These are phyloP conservation scores for Chymomyza procnemis DNA, from an alignment of 2,888 invertebrate species.

Conservation along the genomic window DNA sequence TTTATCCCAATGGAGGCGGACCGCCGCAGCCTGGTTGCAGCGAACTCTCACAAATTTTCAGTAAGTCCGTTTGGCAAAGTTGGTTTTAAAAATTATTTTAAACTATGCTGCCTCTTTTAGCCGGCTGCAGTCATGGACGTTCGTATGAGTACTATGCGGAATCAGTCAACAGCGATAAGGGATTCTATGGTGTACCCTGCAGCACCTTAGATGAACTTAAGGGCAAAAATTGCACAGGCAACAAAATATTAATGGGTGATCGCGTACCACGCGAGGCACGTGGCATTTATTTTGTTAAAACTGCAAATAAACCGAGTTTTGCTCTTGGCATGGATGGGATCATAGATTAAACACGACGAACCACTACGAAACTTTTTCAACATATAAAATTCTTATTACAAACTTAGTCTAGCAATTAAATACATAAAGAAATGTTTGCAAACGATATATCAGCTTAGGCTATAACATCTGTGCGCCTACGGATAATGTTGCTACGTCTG, in stretches of 20 bases:
- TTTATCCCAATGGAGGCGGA: constrained; percentile 86
- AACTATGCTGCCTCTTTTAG: constrained; percentile 63
- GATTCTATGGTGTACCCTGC: constrained; percentile 82
- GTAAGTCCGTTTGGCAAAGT: constrained; percentile 49
- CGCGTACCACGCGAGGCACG: constrained; percentile 73
- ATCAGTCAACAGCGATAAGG: constrained; percentile 81
- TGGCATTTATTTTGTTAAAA: constrained; percentile 83
- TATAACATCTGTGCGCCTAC: constrained; percentile 76
- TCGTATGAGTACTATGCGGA: constrained; percentile 83
- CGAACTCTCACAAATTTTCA: constrained; percentile 78
- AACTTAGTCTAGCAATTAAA: constrained; percentile 10
- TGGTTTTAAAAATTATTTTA: neutral
- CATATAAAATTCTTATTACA: constrained; percentile 1
- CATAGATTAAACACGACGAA: neutral
- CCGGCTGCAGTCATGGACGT: constrained; percentile 85
- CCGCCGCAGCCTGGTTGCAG: constrained; percentile 85
- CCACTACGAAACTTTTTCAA: neutral
- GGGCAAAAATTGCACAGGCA: constrained; percentile 70
- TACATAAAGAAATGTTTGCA: constrained; percentile 9
- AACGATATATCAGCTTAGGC: constrained; percentile 45
- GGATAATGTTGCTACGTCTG: constrained; percentile 67
- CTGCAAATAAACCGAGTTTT: constrained; percentile 81
- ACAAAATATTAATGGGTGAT: constrained; percentile 82
- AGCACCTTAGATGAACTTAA: constrained; percentile 78
- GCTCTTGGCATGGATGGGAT: constrained; percentile 78